phyloP scores from a whole-genome alignment of 2,888 invertebrate species.

The Trichopria drosophilae region DNA sequence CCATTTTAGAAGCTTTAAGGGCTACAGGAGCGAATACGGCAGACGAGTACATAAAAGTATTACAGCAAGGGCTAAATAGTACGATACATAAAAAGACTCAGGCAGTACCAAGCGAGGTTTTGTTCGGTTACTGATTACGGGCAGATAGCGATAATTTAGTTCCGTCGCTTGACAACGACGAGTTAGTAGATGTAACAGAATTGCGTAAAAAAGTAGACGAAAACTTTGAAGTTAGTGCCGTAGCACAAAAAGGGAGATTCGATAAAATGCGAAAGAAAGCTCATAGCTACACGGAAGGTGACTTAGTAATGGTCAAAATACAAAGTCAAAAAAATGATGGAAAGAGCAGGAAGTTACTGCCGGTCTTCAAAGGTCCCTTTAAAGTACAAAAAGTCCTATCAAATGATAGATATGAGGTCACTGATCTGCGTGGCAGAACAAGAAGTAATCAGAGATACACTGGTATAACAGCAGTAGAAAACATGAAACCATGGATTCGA shows the following conservation, averaged over 20 bases:
- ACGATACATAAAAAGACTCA: conserved; percentile 30
- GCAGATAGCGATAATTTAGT: not conserved
- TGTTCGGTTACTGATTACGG: not conserved
- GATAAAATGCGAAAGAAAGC: not conserved
- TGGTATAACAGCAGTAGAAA: not conserved
- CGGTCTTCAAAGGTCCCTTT: not conserved
- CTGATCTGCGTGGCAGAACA: not conserved
- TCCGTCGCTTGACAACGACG: conserved; percentile 12
- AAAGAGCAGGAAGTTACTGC: not conserved
- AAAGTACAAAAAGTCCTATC: not conserved
- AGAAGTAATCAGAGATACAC: not conserved
- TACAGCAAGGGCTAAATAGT: conserved; percentile 31
- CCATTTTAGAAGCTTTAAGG: not conserved
- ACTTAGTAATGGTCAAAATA: not conserved
- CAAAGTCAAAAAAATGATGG: not conserved
- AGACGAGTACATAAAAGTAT: conserved; percentile 26
- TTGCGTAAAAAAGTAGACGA: not conserved
- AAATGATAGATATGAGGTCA: not conserved
- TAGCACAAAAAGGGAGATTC: not conserved
- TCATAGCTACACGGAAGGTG: not conserved
- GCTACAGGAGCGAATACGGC: not conserved
- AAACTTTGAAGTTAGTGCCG: not conserved
- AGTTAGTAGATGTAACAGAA: not conserved
- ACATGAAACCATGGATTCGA: not conserved
- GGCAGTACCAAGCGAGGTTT: conserved; percentile 23